Conservation (phyloP, 2,797 vertebrate genomes). For the Onychomys arenicola region DNA sequence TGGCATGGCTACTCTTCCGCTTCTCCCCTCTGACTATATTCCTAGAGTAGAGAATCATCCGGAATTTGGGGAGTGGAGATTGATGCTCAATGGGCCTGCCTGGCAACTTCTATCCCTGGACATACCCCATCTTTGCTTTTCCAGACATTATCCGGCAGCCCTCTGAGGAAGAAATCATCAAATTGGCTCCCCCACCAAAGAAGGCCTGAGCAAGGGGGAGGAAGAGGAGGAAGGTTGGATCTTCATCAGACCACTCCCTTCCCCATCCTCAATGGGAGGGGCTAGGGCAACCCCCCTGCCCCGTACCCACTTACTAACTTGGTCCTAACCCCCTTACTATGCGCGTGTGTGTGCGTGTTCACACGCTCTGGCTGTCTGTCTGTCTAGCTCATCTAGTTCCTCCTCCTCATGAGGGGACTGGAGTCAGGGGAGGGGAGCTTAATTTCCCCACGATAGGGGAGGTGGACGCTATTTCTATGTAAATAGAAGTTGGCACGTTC, state of each 20-base stretch:
- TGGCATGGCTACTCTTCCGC: neutral
- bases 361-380: slow-evolving; percentile 82
- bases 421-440: slow-evolving; percentile 54
- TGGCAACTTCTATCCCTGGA: neutral
- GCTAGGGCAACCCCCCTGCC: slow-evolving; percentile 50
- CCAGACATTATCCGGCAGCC: slow-evolving; percentile 97
- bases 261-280: slow-evolving; percentile 71
- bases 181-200: slow-evolving; percentile 96
- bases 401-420: slow-evolving; percentile 63
- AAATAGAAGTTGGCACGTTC: slow-evolving; percentile 65
- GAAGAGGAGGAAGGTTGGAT: slow-evolving; percentile 78
- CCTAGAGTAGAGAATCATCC: neutral
- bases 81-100: neutral
- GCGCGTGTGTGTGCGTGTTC: slow-evolving; percentile 80
- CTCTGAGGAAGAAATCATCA: slow-evolving; percentile 98
- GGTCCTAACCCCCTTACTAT: slow-evolving; percentile 81
- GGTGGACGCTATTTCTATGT: slow-evolving; percentile 77
- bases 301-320: slow-evolving; percentile 81
- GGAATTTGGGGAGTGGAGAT: neutral
- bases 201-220: slow-evolving; percentile 91
- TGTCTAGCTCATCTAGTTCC: slow-evolving; percentile 83
- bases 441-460: slow-evolving; percentile 19
- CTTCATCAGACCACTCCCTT: slow-evolving; percentile 73
- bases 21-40: neutral
- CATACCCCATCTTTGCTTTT: neutral